phyloP scores from a whole-genome alignment of 2,888 invertebrate genomes.

The Noctua comes region DNA sequence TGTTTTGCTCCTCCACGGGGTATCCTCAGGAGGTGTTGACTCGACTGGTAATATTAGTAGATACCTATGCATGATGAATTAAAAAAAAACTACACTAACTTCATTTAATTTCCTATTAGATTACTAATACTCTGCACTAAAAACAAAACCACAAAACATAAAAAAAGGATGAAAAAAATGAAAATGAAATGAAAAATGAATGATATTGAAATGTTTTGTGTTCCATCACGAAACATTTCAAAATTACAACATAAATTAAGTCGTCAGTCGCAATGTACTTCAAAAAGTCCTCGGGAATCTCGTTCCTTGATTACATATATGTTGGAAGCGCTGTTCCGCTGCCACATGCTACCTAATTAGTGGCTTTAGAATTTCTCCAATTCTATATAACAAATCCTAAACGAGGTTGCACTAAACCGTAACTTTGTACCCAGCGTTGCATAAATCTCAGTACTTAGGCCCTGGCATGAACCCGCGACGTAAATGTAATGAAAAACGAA shows the following conservation, averaged over 20 bases:
- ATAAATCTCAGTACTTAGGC: slow-evolving; percentile 19
- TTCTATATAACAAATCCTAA: slow-evolving; percentile 14
- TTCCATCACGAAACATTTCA: not conserved
- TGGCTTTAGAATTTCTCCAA: slow-evolving; percentile 23
- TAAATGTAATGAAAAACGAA: not conserved
- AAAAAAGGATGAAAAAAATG: no score
- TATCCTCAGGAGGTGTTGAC: no score
- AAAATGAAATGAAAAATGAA: no score
- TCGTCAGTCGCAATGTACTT: not conserved
- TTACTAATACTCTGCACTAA: not conserved
- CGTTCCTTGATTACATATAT: not conserved
- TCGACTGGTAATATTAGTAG: no score
- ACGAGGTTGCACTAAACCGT: slow-evolving; percentile 16
- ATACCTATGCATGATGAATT: no score
- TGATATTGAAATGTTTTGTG: no score
- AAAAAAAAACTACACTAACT: not conserved
- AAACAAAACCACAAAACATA: no score
- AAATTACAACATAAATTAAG: not conserved
- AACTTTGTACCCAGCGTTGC: slow-evolving; percentile 37
- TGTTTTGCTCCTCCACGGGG: no score
- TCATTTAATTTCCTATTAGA: not conserved
- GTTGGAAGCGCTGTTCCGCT: not conserved
- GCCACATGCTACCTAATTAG: slow-evolving; percentile 35
- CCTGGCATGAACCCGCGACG: not conserved
- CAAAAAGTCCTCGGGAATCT: not conserved